These are phyloP conservation scores for Vanessa cardui DNA, from an alignment of 2,888 invertebrate species.

Conservation along the genomic window DNA sequence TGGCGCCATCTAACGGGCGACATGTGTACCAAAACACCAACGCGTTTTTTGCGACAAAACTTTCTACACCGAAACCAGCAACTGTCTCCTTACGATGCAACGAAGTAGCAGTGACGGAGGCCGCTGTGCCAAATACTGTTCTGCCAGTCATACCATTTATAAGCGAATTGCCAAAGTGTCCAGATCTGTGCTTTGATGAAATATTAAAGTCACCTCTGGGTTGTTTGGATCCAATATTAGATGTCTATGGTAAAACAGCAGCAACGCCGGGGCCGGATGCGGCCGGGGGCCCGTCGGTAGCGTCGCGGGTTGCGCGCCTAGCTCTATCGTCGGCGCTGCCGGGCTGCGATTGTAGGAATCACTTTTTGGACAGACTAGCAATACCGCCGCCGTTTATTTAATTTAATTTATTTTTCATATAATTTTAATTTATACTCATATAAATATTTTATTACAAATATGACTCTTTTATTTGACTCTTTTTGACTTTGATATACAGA, in stretches of 20 bases:
- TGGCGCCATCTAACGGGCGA: background rate
- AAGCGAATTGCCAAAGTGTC: constrained; percentile 34
- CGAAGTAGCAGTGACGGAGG: constrained; percentile 11
- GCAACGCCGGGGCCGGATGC: constrained; percentile 42
- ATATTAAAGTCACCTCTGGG: constrained; percentile 39
- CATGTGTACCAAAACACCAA: constrained; percentile 1
- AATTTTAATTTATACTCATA: constrained; percentile 7
- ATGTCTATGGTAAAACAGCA: constrained; percentile 36
- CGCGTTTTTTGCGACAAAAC: constrained; percentile 10
- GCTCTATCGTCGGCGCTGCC: constrained; percentile 16
- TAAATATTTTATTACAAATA: background rate
- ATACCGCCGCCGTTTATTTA: constrained; percentile 41
- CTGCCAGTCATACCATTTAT: constrained; percentile 32
- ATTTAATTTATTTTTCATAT: constrained; percentile 11
- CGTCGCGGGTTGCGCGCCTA: constrained; percentile 43
- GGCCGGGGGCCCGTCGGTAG: constrained; percentile 58
- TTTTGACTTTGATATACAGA: too few species aligned
- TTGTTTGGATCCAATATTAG: constrained; percentile 42
- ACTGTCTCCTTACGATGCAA: constrained; percentile 1
- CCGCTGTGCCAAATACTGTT: constrained; percentile 6
- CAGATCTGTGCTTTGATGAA: constrained; percentile 35
- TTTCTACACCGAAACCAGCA: constrained; percentile 12
- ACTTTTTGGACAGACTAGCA: constrained; percentile 25
- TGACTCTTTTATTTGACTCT: background rate
- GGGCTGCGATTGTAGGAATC: constrained; percentile 21